Percentiles rank a stretch among this genome's conserved stretches.
phyloP scores from a whole-genome alignment of 2,888 invertebrate genomes.

The Catocala fraxini region DNA sequence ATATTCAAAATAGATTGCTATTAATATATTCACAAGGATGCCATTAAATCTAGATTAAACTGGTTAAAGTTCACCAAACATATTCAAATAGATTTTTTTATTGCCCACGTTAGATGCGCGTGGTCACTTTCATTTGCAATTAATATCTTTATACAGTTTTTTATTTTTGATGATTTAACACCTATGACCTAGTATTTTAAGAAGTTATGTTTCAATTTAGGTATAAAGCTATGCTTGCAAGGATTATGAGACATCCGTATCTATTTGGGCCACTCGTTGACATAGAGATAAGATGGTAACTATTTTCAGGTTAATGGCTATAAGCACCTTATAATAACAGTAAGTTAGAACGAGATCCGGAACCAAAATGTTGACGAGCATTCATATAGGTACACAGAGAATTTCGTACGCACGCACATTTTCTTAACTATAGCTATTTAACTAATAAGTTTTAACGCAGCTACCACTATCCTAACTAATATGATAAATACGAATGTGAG shows the following conservation, averaged over 20 bases:
- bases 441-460: constrained; percentile 12
- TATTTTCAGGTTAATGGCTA: not conserved
- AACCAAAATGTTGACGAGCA: not conserved
- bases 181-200: not conserved
- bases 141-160: not conserved
- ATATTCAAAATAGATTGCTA: constrained; percentile 35
- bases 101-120: constrained; percentile 4
- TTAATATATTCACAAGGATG: constrained; percentile 52
- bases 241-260: no score
- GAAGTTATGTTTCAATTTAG: not conserved
- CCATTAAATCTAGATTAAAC: constrained; percentile 46
- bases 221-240: no score
- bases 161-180: not conserved
- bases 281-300: not conserved
- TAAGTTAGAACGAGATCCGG: not conserved
- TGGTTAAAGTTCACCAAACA: constrained; percentile 23
- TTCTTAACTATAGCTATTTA: not conserved
- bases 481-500: no score
- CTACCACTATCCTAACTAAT: no score
- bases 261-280: no score
- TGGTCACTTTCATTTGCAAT: not conserved
- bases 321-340: not conserved
- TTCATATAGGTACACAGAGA: not conserved
- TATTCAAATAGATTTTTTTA: constrained; percentile 15
- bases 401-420: not conserved